These are phyloP conservation scores for Allacma fusca DNA, from an alignment of 2,888 invertebrate species.

Conservation along the genomic window DNA sequence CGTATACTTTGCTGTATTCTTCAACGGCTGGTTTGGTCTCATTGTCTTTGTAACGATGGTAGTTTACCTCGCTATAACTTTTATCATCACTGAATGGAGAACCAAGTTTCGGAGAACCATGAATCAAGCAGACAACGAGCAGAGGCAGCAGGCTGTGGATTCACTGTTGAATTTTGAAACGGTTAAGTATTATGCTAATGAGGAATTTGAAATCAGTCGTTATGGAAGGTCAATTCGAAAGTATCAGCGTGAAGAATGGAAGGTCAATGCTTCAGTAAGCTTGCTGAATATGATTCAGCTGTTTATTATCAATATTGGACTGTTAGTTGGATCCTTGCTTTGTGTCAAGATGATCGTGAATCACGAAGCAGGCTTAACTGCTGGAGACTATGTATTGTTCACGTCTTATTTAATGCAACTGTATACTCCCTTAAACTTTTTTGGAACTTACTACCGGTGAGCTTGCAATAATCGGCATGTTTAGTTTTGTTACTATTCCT, in stretches of 20 bases:
- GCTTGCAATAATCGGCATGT: too few species aligned
- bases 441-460: constrained; percentile 96
- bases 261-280: constrained; percentile 67
- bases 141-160: constrained; percentile 91
- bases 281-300: constrained; percentile 72
- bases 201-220: constrained; percentile 85
- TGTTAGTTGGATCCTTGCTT: constrained; percentile 85
- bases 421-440: constrained; percentile 96
- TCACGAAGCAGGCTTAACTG: constrained; percentile 74
- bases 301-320: constrained; percentile 83
- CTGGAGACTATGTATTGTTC: constrained; percentile 96
- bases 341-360: constrained; percentile 85
- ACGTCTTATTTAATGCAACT: constrained; percentile 93
- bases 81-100: constrained; percentile 95
- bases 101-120: constrained; percentile 92
- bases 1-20: constrained; percentile 83
- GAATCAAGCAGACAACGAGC: constrained; percentile 93
- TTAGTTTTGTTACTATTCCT: too few species aligned
- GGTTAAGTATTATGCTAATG: constrained; percentile 97
- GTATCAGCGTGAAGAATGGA: constrained; percentile 74
- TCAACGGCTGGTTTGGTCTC: constrained; percentile 95
- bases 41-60: constrained; percentile 94
- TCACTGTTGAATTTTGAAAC: constrained; percentile 98
- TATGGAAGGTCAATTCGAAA: constrained; percentile 80
- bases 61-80: constrained; percentile 90